These are phyloP conservation scores for Drosophila barbarae DNA, from an alignment of 2,888 invertebrate species.

Conservation along the genomic window DNA sequence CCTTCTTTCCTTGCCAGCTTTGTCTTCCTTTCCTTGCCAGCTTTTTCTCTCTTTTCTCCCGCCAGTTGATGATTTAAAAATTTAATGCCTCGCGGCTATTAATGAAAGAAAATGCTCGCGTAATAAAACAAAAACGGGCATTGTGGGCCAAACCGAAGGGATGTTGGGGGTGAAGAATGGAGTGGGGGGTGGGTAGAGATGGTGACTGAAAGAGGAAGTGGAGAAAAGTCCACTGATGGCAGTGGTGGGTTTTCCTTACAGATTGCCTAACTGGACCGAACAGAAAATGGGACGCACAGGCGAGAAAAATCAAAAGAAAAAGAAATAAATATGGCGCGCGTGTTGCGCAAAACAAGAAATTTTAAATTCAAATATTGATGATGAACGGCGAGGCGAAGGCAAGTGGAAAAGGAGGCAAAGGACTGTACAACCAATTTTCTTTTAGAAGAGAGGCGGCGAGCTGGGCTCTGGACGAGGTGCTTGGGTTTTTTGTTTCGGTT, in stretches of 20 bases:
- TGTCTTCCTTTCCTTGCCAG: not conserved
- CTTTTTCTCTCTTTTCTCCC: slow-evolving; percentile 16
- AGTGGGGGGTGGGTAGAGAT: slow-evolving; percentile 2
- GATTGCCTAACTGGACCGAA: slow-evolving; percentile 22
- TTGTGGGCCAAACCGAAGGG: slow-evolving; percentile 23
- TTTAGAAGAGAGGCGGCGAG: slow-evolving; percentile 15
- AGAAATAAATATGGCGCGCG: slow-evolving; percentile 75
- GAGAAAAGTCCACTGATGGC: slow-evolving; percentile 16
- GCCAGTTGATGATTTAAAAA: slow-evolving; percentile 68
- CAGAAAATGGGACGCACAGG: slow-evolving; percentile 43
- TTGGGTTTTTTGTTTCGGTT: slow-evolving; percentile 22
- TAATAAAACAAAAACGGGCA: slow-evolving; percentile 69
- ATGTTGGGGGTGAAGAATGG: not conserved
- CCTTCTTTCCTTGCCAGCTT: slow-evolving; percentile 7
- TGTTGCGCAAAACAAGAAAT: slow-evolving; percentile 66
- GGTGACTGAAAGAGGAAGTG: slow-evolving; percentile 6
- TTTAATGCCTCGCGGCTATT: slow-evolving; percentile 75
- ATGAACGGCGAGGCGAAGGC: slow-evolving; percentile 40
- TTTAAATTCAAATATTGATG: slow-evolving; percentile 74
- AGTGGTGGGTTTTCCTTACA: slow-evolving; percentile 30
- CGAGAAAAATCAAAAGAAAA: slow-evolving; percentile 66
- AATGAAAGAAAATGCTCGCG: slow-evolving; percentile 74
- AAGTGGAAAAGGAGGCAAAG: slow-evolving; percentile 14
- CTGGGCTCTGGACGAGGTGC: slow-evolving; percentile 8
- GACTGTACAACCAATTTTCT: slow-evolving; percentile 44